Evolutionary conservation across 2,888 invertebrate genomes (phyloP), one percentile per base, ranked within the genome.

Genomic region (Nomada fucata): DNA sequence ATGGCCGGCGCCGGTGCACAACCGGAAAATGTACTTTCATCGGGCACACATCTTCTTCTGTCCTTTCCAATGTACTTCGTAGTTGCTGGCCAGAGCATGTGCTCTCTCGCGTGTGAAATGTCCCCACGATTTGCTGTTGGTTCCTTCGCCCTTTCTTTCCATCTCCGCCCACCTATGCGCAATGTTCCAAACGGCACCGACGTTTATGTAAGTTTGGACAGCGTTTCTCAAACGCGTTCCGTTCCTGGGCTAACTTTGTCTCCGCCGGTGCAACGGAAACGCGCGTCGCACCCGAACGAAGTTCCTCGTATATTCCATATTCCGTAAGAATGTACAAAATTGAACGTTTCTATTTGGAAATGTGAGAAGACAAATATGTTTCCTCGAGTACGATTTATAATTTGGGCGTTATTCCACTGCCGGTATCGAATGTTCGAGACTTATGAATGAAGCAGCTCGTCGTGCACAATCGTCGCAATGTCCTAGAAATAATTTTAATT

Each of bases 1-100:
- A 55, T 44, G 59, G 13, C 60, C 59, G 55, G n/a, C 4, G 60
- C 23, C 13, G 26, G 76, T 60, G 55, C 42, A 81, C 69, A 69
- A 74, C 57, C 57, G 76, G 69, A 59, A 82, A 78, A 82, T 73
- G 76, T 78, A 84, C 78, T 86, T 76, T 73, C 84, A 82, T 83
- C 76, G 82, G 72, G 75, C 83, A 72, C 82, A 82, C 90, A 90
- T 90, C 90, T 90, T 88, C 87, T 83, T 76, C 89, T 89, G 90
- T 91, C 91, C 88, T 89, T 89, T 90, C 87, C 89, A 91, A 91
- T 91, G 89, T 89, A 82, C 85, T 88, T 87, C 88, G 85, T 79
- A 84, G 86, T 76, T 81, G 78, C 80, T 84, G 72, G 83, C 79
- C 76, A 75, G 67, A 81, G 67, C 79, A 72, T 80, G 85, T 87